These are phyloP conservation scores for Monodelphis domestica DNA, from an alignment of 2,797 vertebrate species.

Conservation along the genomic window DNA sequence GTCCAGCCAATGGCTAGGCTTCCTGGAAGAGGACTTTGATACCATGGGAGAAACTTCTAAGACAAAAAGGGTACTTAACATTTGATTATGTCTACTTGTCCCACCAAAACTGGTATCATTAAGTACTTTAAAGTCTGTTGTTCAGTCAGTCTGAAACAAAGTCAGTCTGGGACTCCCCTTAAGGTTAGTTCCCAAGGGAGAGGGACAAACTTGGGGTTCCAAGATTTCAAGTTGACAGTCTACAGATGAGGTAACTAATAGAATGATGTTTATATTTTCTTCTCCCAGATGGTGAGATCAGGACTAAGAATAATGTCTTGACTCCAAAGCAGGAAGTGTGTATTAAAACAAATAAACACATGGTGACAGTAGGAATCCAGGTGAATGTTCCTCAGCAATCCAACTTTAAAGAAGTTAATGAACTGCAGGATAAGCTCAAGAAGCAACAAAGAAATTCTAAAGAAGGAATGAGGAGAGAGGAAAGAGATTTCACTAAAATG, in stretches of 20 bases:
- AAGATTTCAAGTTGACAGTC: background rate
- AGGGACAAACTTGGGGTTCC: too few relatives aligned
- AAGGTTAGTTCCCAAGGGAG: background rate
- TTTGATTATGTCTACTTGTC: too few relatives aligned
- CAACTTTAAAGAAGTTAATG: background rate
- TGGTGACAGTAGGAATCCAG: background rate
- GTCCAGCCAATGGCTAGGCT: too few relatives aligned
- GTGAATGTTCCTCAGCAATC: background rate
- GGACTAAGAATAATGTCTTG: background rate
- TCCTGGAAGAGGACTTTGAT: too few relatives aligned
- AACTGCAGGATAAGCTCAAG: background rate
- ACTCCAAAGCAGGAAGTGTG: slow-evolving; percentile 5
- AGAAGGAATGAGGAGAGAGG: background rate
- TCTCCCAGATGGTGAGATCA: background rate
- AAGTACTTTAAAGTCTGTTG: too few relatives aligned
- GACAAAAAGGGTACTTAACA: too few relatives aligned
- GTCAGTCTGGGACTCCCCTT: background rate
- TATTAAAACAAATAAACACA: background rate
- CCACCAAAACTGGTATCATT: too few relatives aligned
- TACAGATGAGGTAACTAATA: background rate
- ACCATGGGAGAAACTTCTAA: too few relatives aligned
- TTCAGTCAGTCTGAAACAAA: background rate
- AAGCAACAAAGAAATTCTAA: background rate
- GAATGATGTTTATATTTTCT: background rate
- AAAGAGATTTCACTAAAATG: background rate